phyloP scores from a whole-genome alignment of 2,888 invertebrate species.

The Cryptophagus acutangulus region DNA sequence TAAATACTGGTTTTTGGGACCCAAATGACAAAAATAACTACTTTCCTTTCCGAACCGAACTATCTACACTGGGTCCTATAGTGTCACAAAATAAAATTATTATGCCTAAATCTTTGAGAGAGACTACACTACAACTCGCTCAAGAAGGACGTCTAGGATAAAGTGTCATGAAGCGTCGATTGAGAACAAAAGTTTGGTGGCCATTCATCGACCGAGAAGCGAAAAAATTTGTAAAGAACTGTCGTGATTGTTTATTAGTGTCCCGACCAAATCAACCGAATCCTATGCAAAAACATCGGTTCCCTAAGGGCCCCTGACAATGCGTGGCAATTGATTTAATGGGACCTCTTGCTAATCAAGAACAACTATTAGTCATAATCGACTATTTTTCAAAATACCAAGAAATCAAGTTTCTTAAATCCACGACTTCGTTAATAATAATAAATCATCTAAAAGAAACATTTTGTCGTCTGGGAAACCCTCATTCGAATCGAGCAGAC shows the following conservation, averaged over 20 bases:
- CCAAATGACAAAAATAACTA: constrained; percentile 9
- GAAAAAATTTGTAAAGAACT: not conserved
- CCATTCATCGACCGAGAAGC: not conserved
- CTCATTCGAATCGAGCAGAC: not conserved
- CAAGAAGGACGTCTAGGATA: not conserved
- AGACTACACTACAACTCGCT: not conserved
- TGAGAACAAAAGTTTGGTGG: not conserved
- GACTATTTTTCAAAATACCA: constrained; percentile 14
- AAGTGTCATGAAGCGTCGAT: not conserved
- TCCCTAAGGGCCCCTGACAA: constrained; percentile 15
- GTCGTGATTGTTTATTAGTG: not conserved
- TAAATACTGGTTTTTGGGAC: constrained; percentile 7
- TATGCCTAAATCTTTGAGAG: not conserved
- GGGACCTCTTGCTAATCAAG: constrained; percentile 16
- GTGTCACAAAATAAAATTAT: constrained; percentile 1
- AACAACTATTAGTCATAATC: constrained; percentile 13
- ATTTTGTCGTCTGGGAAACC: not conserved
- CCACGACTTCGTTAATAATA: constrained; percentile 9
- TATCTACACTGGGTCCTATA: constrained; percentile 8
- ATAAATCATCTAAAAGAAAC: not conserved
- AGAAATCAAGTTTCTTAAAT: constrained; percentile 11
- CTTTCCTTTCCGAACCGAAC: constrained; percentile 11
- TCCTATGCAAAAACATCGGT: constrained; percentile 13
- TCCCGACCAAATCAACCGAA: not conserved
- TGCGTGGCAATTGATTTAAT: constrained; percentile 21